Percentiles rank a stretch among this genome's conserved stretches.
Evolutionary conservation across 2,113 vertebrate species (phyloP).

Genomic region (Ramphastos sulfuratus): DNA sequence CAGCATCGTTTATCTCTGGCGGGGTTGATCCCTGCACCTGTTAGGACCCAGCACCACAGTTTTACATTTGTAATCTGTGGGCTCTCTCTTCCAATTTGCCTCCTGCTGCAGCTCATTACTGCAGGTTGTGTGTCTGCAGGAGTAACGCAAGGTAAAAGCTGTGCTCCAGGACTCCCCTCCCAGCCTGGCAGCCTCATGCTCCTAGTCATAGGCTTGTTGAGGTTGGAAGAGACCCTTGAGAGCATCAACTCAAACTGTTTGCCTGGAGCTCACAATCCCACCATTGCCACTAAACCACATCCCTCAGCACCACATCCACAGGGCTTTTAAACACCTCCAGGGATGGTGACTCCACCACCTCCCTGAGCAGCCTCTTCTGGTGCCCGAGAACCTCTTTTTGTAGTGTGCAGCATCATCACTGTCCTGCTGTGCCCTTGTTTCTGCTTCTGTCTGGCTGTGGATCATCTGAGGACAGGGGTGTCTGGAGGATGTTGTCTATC

Average conservation of each 20-base stretch:
- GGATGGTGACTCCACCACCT: too few species aligned
- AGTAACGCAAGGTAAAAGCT: accelerated
- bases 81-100: background rate
- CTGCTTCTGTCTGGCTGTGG: background rate
- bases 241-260: too few species aligned
- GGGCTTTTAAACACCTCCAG: too few species aligned
- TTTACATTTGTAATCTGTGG: background rate
- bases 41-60: background rate
- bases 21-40: background rate
- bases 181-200: accelerated
- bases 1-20: background rate
- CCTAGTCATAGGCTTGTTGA: background rate
- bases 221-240: too few species aligned
- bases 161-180: background rate
- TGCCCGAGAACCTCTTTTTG: background rate
- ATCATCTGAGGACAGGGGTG: accelerated
- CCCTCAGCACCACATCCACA: too few species aligned
- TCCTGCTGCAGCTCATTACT: background rate
- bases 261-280: too few species aligned
- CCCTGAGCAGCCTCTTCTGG: too few species aligned
- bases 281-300: too few species aligned
- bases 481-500: accelerated
- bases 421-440: background rate
- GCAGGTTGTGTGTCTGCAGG: background rate
- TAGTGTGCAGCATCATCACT: accelerated